Base-by-base conservation (phyloP, 2,113 vertebrate genomes). In the Miniopterus natalensis region DNA sequence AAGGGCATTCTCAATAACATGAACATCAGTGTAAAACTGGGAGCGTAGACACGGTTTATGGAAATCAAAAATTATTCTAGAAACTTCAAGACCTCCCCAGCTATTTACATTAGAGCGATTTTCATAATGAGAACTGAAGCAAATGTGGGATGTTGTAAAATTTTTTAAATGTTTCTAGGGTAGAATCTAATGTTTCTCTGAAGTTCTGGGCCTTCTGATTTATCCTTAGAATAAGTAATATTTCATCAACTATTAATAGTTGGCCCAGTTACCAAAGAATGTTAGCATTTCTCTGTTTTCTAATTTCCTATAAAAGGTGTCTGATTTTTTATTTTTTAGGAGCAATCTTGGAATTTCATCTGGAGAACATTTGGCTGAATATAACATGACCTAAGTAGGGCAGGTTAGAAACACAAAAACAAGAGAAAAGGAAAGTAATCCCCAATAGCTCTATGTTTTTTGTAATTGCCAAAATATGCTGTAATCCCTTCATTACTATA, bases 341-440 rank as follows among this genome's bases (percentile, higher is more conserved):
- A 78, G 21, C 3, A n/a, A 95, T 11, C 45, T 18, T 74, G 66
- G 63, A 94, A 94, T 96, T 79, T 23, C 40, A 95, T 68, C 36
- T 74, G 21, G 86, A 79, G 78, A 91, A 89, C 25, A 79, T 29
- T 2, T 77, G 21, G 40, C 42, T 89, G 23, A 77, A n/a, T 70
- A 23, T 23, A 90, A 92, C n/a, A 89, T 12, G 15, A 84, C 18
- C 36, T 21, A 81, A 68, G n/a, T 63, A 18, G 25, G 20, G 45
- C 29, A 93, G n/a, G 57, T 91, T 92, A 88, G 78, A 97, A 95
- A 88, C 66, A 94, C 29, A 92, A 59, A 73, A 63, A 85, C 25
- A 75, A 94, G 45, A 78, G 40, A 73, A 85, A 73, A 2, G n/a
- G 95, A 66, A 2, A 65, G 51, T 14, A 71, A 53, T 45, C 36